These are phyloP conservation scores for Macrophya alboannulata DNA, from an alignment of 2,888 invertebrate species.

Conservation along the genomic window DNA sequence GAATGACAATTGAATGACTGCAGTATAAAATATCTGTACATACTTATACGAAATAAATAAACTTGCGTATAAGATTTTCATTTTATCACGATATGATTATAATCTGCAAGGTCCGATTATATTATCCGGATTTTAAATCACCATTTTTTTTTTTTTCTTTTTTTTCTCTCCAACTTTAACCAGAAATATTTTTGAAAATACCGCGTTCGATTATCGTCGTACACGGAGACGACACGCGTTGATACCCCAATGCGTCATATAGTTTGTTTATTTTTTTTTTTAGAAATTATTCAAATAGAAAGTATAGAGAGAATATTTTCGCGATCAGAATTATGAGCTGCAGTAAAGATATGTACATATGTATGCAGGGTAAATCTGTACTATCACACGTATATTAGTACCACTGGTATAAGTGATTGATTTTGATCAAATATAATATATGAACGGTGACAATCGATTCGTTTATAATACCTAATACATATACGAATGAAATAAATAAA, in stretches of 20 bases:
- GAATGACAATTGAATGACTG: no score
- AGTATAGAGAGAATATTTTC: neutral
- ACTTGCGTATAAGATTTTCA: no score
- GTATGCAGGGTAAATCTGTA: neutral
- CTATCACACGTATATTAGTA: neutral
- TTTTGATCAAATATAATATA: constrained; percentile 18
- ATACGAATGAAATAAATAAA: neutral
- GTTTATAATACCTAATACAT: neutral
- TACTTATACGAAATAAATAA: no score
- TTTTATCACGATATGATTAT: no score
- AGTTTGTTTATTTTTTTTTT: no score
- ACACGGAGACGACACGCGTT: neutral
- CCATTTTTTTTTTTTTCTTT: no score
- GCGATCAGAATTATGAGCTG: neutral
- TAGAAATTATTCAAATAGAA: constrained; percentile 12
- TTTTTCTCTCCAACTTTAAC: neutral
- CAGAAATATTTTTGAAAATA: neutral
- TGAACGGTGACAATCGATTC: constrained; percentile 6
- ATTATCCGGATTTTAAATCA: no score
- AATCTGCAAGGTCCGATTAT: no score
- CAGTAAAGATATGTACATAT: neutral
- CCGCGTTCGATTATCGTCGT: neutral
- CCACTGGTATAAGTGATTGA: neutral
- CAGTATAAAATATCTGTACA: no score
- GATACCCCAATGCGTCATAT: neutral